These are phyloP conservation scores for Armadillidium nasatum DNA, from an alignment of 1,140 invertebrate species.

Conservation along the genomic window DNA sequence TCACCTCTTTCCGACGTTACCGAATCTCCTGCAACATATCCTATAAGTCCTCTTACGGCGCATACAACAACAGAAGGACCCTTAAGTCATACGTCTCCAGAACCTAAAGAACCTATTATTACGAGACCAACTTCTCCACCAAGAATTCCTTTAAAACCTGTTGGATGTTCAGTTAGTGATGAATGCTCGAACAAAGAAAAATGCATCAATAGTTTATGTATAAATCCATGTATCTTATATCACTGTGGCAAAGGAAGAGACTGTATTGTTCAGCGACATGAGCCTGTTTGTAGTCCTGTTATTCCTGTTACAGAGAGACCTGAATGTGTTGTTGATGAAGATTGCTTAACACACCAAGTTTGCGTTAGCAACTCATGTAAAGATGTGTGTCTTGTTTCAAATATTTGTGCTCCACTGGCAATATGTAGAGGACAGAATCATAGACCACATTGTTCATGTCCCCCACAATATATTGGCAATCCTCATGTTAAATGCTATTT, in stretches of 20 bases:
- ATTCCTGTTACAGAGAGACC: conserved; percentile 68
- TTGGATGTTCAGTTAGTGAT: conserved; percentile 40
- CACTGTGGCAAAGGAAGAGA: conserved; percentile 70
- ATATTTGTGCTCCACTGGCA: conserved; percentile 69
- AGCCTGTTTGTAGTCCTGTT: conserved; percentile 70
- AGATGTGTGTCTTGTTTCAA: conserved; percentile 68
- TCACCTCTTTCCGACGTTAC: conserved; percentile 3
- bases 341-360: conserved; percentile 67
- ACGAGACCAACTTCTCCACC: conserved; percentile 17
- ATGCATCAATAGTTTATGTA: conserved; percentile 48
- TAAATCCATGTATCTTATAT: conserved; percentile 53
- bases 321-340: conserved; percentile 48
- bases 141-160: conserved; percentile 20
- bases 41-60: conserved; percentile 66
- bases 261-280: conserved; percentile 73
- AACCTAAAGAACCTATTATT: conserved; percentile 18
- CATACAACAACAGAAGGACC: conserved; percentile 72
- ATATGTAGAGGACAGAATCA: conserved; percentile 77
- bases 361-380: conserved; percentile 63
- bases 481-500: conserved; percentile 41
- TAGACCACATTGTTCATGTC: conserved; percentile 58
- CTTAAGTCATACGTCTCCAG: conserved; percentile 3
- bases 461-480: conserved; percentile 47
- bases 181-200: conserved; percentile 48
- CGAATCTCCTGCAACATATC: conserved; percentile 58